Percentiles rank a stretch among this genome's conserved stretches.
phyloP scores from a whole-genome alignment of 2,797 vertebrate genomes.

The Momotus momota region DNA sequence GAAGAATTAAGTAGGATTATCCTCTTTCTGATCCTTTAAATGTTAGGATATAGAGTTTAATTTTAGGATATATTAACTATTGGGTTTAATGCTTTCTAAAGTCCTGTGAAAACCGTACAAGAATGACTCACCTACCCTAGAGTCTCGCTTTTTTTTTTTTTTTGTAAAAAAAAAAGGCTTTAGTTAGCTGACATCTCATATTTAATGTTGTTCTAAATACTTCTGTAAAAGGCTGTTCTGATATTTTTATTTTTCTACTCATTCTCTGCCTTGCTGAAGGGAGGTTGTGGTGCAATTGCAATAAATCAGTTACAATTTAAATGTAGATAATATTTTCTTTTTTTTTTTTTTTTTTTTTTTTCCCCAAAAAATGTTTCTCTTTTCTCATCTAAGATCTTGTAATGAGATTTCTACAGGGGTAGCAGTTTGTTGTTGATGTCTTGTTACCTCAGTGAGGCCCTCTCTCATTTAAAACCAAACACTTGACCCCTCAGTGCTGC shows the following conservation, averaged over 20 bases:
- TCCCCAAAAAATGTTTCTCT: background rate
- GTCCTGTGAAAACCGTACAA: background rate
- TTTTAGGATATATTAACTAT: background rate
- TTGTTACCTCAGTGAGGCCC: background rate
- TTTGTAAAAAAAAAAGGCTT: background rate
- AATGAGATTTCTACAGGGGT: background rate
- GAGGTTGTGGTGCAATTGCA: background rate
- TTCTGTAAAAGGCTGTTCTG: background rate
- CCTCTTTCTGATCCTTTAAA: background rate
- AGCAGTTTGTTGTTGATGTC: background rate
- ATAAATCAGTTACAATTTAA: background rate
- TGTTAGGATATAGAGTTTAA: background rate
- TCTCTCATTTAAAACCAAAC: background rate
- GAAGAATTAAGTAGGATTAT: conserved; percentile 33
- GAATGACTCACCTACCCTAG: background rate
- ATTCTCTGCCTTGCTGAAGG: background rate
- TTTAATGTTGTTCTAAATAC: background rate
- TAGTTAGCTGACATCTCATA: background rate
- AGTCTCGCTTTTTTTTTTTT: background rate
- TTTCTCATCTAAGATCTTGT: background rate
- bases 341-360: too few relatives aligned
- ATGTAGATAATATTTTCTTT: background rate
- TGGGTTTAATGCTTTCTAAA: background rate
- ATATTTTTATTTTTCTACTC: background rate
- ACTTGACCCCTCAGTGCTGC: background rate